Evolutionary conservation across 1,140 invertebrate species (phyloP), one percentile per base, ranked within the genome.

Genomic region (Globodera rostochiensis): DNA sequence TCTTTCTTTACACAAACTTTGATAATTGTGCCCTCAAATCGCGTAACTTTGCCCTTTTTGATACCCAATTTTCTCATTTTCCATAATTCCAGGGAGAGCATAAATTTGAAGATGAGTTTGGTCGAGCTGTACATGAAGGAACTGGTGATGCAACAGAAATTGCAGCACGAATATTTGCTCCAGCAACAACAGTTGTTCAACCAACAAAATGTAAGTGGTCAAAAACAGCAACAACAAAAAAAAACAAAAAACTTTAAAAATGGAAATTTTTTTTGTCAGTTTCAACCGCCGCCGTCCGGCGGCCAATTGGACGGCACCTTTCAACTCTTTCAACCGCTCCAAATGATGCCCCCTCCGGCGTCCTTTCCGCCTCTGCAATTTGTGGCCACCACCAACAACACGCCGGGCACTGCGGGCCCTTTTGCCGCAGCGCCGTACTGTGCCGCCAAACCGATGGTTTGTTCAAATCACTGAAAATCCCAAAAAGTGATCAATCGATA

Each of bases 101-200:
- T 36, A 36, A 36, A 36, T 11, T 53, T 53, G 9, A 53, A 53
- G 8, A 11, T 36, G 36, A 36, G 36, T 36, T 36, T 64, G 57
- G 57, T 64, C 57, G 57, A 64, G 57, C 57, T 64, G 57, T 64
- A 64, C 57, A 64, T 64, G 57, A 64, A 64, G 57, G 57, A 64
- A 19, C 57, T 64, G 57, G 13, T 64, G 57, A 64, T 64, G 57
- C 57, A 64, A 19, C 57, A 64, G 15, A 64, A 64, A 64, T 19
- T 64, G 13, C 57, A 64, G 19, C 57, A 15, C 15, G 57, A 64
- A 64, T 64, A 36, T 36, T 36, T 36, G 36, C 36, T 19, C 13
- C 11, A 19, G 57, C 57, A 19, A 6, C 57, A 64, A 15, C 57
- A 64, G 15, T 15, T 19, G 13, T 19, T 19, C 13, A 13, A 64